Evolutionary conservation across 2,113 vertebrate genomes (phyloP).

Genomic region (Rhinogobius similis): DNA sequence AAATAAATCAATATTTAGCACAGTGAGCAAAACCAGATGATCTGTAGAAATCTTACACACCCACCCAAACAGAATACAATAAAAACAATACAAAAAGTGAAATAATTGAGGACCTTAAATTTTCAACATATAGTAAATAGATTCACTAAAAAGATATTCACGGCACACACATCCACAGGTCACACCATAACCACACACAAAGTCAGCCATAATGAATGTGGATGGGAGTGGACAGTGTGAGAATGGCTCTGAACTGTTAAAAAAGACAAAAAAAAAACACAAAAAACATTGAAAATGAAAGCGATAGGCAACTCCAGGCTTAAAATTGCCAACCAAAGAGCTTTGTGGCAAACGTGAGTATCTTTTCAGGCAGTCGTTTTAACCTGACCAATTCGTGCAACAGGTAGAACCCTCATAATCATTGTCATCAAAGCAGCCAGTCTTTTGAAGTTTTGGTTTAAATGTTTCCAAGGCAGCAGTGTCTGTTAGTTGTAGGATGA

Average conservation of each 20-base stretch:
- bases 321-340: conserved; percentile 51
- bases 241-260: conserved; percentile 24
- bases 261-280: conserved; percentile 21
- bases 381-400: conserved; percentile 26
- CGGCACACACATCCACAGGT: conserved; percentile 59
- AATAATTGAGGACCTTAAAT: conserved; percentile 52
- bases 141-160: conserved; percentile 51
- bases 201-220: conserved; percentile 14
- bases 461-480: conserved; percentile 67
- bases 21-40: conserved; percentile 29
- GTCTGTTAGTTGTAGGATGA: conserved; percentile 35
- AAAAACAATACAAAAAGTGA: conserved; percentile 23
- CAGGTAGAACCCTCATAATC: conserved; percentile 31
- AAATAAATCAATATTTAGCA: conserved; percentile 13
- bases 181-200: conserved; percentile 35
- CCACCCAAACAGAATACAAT: neutral
- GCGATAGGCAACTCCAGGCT: conserved; percentile 41
- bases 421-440: conserved; percentile 21
- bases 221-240: conserved; percentile 12
- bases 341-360: conserved; percentile 61
- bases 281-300: conserved; percentile 43
- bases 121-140: conserved; percentile 60
- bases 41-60: conserved; percentile 26
- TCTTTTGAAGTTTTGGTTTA: conserved; percentile 50
- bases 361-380: conserved; percentile 33